Base-by-base conservation (phyloP, 2,888 invertebrate species). In the Diplolepis rosae region DNA sequence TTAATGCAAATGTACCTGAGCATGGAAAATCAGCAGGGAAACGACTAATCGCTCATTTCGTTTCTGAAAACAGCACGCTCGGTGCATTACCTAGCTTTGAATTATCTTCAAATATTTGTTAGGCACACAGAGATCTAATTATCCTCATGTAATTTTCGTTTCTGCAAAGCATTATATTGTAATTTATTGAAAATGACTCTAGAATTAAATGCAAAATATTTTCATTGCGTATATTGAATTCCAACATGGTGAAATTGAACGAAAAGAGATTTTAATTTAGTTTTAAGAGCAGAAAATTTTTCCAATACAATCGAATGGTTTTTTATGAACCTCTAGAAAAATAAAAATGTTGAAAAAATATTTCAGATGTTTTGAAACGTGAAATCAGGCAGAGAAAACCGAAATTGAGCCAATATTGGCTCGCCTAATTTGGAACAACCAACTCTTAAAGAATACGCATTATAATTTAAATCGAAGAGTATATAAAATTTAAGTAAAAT, bases 121-220 rank as follows among this genome's bases (percentile, higher is more conserved):
- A 39, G 39, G 22, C 61, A 39, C 24, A 70, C 75, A 71, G 71
- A 72, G 73, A 77, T 75, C 78, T 83, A 83, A 83, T 84, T 83
- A 83, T 76, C 78, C 78, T 76, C 74, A 69, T 79, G 73, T 79
- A 76, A 82, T 83, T 83, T 82, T 81, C 78, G 77, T 61, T n/a
- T 24, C n/a, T 39, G 39, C 39, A 61, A 61, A 39, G 22, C n/a
- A 22, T 61, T 39, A 13, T 39, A 24, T 35, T 22, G 61, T 39
- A 39, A 61, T 61, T 24, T n/a, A 61, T 61, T 61, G 39, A 24
- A 39, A 61, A 39, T 54, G 39, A 39, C 7, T 39, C 7, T 24
- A 9, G 15, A 61, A 61, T 39, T 39, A 61, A 39, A 61, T n/a
- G 27, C 3, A 39, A 13, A 35, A 13, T 61, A 24, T 39, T 61